Evolutionary conservation across 2,113 vertebrate species (phyloP).

Genomic region (Tragelaphus buxtoni): DNA sequence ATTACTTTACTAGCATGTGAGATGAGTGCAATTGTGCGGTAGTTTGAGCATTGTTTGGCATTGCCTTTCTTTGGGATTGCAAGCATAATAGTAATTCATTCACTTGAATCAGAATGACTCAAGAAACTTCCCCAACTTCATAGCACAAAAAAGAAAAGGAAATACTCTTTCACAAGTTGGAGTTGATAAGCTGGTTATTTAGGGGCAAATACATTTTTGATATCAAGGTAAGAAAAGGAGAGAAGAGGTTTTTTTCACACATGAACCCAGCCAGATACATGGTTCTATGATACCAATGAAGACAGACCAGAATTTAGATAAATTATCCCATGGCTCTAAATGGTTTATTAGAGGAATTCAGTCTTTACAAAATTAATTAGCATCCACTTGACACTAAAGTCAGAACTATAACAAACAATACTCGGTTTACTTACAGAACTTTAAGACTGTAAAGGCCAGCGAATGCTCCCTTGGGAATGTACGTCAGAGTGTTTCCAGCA

Average conservation of each 20-base stretch:
- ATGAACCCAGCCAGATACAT: neutral
- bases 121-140: neutral
- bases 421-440: conserved; percentile 91
- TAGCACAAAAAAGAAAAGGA: conserved; percentile 9
- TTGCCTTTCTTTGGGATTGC: no score
- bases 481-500: conserved; percentile 92
- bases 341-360: conserved; percentile 19
- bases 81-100: neutral
- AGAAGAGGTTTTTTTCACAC: neutral
- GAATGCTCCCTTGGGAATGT: conserved; percentile 92
- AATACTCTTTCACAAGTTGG: neutral
- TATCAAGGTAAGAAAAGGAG: neutral
- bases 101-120: neutral
- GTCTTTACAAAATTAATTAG: conserved; percentile 72
- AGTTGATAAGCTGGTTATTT: neutral
- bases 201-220: neutral
- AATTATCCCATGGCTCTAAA: neutral
- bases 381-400: conserved; percentile 69
- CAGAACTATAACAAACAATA: conserved; percentile 69
- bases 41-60: no score
- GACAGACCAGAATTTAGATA: neutral
- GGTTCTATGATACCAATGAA: neutral
- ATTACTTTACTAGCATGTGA: no score
- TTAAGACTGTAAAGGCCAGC: conserved; percentile 92
- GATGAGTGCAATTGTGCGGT: no score